Base-by-base conservation (phyloP, 2,113 vertebrate species). In the Octodon degus region DNA sequence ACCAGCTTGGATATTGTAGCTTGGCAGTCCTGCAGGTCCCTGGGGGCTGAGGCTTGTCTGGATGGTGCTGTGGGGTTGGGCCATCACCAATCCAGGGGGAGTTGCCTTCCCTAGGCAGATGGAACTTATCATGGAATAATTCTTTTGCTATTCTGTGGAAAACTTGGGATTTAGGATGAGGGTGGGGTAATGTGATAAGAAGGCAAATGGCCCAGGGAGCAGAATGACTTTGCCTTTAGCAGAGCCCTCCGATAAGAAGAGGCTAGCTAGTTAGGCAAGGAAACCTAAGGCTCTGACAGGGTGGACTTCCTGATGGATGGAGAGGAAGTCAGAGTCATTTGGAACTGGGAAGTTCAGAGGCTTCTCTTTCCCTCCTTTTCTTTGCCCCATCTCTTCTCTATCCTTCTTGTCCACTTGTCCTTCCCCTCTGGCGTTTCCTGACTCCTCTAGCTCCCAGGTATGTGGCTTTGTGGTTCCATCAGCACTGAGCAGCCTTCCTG, bases 11-110 rank as follows among this genome's bases (percentile, higher is more conserved):
- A 65, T 90, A 37, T 82, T 85, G 50, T 85, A 95, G 93, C 90
- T 96, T 96, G 97, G 97, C 96, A 97, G 90, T 90, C 96, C 96
- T 67, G 87, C 67, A 80, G 95, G 97, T 91, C 96, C 90, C 85
- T 50, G 95, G 92, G 92, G 96, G 90, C 92, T 96, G 96, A 96
- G 93, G 81, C 93, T 90, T 96, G 77, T 94, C 95, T 97, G 84
- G 84, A 32, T 94, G 72, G 70, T 90, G 20, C 89, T 91, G 32
- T 93, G 90, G 67, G 80, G 50, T 83, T 94, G 94, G 63, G 76
- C 89, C 8, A 6, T 89, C 68, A 96, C 70, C 89, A 65, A 0
- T 92, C 80, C 76, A 60, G 82, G 67, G 58, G 72, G 63, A 82
- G 83, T 19, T n/a, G 10, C 90, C 72, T 67, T 93, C 60, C 62